Evolutionary conservation across 2,113 vertebrate genomes (phyloP).

Genomic region (Tonatia bakeri): DNA sequence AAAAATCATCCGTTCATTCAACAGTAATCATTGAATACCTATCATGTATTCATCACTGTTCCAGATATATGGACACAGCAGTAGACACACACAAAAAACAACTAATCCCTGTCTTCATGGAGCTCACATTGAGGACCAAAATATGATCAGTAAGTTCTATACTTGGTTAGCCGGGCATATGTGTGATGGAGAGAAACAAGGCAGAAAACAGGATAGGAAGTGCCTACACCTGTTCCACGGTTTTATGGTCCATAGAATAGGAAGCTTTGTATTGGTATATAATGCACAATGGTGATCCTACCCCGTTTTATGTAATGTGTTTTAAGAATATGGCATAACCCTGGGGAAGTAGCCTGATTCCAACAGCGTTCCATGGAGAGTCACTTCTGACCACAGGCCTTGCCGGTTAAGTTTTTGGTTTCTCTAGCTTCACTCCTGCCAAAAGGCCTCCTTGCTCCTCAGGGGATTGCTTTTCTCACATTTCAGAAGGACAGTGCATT

Average conservation of each 20-base stretch:
- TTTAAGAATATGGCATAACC: neutral
- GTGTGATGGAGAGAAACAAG: neutral
- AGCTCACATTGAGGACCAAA: neutral
- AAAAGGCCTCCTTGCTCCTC: neutral
- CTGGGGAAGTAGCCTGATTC: neutral
- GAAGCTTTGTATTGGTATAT: neutral
- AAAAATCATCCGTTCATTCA: neutral
- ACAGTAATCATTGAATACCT: neutral
- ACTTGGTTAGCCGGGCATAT: neutral
- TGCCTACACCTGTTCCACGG: neutral
- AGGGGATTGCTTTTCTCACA: conserved; percentile 6
- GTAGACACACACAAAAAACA: neutral
- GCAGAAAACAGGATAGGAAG: neutral
- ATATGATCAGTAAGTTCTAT: neutral
- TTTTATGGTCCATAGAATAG: neutral
- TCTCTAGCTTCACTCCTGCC: neutral
- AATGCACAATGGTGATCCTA: neutral
- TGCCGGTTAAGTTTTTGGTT: neutral
- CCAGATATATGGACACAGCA: neutral
- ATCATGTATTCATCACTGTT: neutral
- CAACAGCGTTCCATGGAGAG: neutral
- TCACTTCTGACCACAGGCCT: neutral
- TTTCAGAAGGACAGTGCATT: conserved; percentile 43
- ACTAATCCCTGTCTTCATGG: neutral
- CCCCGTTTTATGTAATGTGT: neutral